phyloP scores from a whole-genome alignment of 2,888 invertebrate species.

The Patella caerulea region DNA sequence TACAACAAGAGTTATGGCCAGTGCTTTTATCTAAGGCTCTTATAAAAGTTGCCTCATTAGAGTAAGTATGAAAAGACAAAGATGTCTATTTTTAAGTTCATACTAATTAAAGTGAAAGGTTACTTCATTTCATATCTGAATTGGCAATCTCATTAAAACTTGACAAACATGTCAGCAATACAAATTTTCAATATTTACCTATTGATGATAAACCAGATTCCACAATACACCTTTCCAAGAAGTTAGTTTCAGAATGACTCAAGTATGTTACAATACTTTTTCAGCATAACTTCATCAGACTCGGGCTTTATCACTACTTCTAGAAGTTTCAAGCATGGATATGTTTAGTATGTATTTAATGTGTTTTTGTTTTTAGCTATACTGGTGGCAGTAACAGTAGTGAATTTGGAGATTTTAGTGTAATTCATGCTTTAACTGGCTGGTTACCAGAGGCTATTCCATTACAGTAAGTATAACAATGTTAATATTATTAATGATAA shows the following conservation, averaged over 20 bases:
- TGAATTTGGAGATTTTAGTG: conserved; percentile 71
- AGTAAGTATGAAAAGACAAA: conserved; percentile 59
- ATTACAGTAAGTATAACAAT: conserved; percentile 62
- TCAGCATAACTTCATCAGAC: too few species aligned
- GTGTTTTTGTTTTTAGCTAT: conserved; percentile 53
- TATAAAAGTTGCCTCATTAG: conserved; percentile 70
- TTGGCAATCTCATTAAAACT: too few species aligned
- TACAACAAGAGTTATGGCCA: conserved; percentile 71
- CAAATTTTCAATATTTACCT: too few species aligned
- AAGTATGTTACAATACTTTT: too few species aligned
- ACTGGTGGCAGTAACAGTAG: conserved; percentile 61
- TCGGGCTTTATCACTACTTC: too few species aligned
- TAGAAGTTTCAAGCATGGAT: too few species aligned
- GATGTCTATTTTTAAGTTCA: background rate
- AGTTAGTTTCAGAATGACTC: too few species aligned
- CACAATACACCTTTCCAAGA: too few species aligned
- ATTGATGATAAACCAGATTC: too few species aligned
- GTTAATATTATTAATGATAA: background rate
- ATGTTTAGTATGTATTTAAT: too few species aligned
- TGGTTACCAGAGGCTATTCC: conserved; percentile 72
- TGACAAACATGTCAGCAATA: too few species aligned
- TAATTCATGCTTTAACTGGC: conserved; percentile 70
- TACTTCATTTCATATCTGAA: background rate
- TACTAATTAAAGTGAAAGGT: background rate
- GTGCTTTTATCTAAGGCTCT: conserved; percentile 71